These are phyloP conservation scores for Thereva nobilitata DNA, from an alignment of 2,888 invertebrate species.

Conservation along the genomic window DNA sequence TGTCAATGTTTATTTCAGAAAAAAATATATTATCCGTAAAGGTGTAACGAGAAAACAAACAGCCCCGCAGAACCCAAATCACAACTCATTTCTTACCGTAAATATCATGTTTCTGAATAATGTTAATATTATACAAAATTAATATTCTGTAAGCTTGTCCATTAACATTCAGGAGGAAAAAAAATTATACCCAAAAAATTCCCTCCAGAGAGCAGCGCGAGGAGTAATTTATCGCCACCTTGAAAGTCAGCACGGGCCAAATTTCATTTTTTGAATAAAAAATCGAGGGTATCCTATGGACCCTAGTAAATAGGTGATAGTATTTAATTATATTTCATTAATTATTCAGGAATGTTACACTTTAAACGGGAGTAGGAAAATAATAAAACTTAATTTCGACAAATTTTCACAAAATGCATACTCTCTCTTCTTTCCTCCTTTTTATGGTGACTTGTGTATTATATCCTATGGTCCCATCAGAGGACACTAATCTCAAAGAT, in stretches of 20 bases:
- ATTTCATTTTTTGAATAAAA: slow-evolving; percentile 4
- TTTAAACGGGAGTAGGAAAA: slow-evolving; percentile 18
- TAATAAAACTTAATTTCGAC: slow-evolving; percentile 36
- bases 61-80: not conserved
- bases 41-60: too few species aligned
- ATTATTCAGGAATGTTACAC: slow-evolving; percentile 27
- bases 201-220: not conserved
- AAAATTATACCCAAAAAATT: slow-evolving; percentile 10
- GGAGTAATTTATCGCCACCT: slow-evolving; percentile 28
- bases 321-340: slow-evolving; percentile 27
- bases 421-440: too few species aligned
- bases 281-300: slow-evolving; percentile 6
- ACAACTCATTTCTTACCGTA: slow-evolving; percentile 8
- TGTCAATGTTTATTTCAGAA: too few species aligned
- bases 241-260: slow-evolving; percentile 30
- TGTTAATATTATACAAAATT: slow-evolving; percentile 29
- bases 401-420: slow-evolving; percentile 28
- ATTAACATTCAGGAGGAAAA: slow-evolving; percentile 27
- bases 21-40: too few species aligned
- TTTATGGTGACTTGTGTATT: slow-evolving; percentile 19
- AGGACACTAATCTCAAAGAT: slow-evolving; percentile 24
- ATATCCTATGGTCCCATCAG: slow-evolving; percentile 30
- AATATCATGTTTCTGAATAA: slow-evolving; percentile 34
- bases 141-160: slow-evolving; percentile 26
- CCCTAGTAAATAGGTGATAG: slow-evolving; percentile 21